Percentiles rank a stretch among this genome's conserved stretches.
These are phyloP conservation scores for Sphinx pinastri DNA, from an alignment of 2,888 invertebrate genomes.

Conservation along the genomic window DNA sequence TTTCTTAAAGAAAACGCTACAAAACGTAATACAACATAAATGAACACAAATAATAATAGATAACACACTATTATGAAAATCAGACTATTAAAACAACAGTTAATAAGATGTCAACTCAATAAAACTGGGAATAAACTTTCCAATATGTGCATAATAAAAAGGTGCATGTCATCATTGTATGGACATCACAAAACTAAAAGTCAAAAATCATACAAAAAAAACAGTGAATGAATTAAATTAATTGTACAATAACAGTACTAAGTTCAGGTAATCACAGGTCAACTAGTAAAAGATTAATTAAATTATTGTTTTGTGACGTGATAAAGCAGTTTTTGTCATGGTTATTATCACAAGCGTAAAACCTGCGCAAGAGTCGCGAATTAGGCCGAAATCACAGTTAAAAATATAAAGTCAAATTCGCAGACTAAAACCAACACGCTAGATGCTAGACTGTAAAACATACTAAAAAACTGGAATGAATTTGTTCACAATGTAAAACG, in stretches of 20 bases:
- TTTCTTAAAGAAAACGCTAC: conserved; percentile 16
- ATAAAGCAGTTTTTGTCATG: conserved; percentile 22
- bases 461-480: conserved; percentile 8
- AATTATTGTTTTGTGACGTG: conserved; percentile 9
- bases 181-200: conserved; percentile 10
- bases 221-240: background rate
- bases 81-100: conserved; percentile 73
- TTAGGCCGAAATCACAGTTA: conserved; percentile 13
- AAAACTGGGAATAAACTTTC: conserved; percentile 22
- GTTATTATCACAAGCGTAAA: conserved; percentile 21
- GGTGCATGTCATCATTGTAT: conserved; percentile 2
- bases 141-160: conserved; percentile 20
- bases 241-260: background rate
- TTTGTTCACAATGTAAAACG: conserved; percentile 15
- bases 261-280: conserved; percentile 9
- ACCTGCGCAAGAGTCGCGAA: background rate
- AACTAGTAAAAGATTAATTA: background rate
- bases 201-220: conserved; percentile 10
- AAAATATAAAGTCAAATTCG: conserved; percentile 12
- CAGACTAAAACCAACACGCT: conserved; percentile 10
- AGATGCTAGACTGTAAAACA: background rate
- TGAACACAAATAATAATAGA: conserved; percentile 58
- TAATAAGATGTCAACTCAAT: conserved; percentile 54
- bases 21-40: conserved; percentile 22
- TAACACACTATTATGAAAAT: conserved; percentile 68